phyloP scores from a whole-genome alignment of 2,888 invertebrate species.

The Protodeltote pygarga region DNA sequence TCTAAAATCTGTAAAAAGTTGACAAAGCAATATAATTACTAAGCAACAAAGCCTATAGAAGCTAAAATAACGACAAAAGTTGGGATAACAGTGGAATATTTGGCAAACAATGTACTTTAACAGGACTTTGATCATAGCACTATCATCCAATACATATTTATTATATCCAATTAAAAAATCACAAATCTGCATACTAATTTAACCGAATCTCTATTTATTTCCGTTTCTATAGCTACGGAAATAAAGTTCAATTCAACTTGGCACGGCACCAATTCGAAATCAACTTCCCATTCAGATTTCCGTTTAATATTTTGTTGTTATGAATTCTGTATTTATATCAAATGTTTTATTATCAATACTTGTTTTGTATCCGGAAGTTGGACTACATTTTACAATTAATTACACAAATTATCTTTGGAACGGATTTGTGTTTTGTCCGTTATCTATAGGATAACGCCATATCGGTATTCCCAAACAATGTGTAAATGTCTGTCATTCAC shows the following conservation, averaged over 20 bases:
- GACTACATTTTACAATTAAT: conserved; percentile 2
- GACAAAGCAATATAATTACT: no score
- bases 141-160: conserved; percentile 26
- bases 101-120: no score
- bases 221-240: background rate
- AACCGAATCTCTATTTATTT: conserved; percentile 8
- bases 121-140: background rate
- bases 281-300: conserved; percentile 22
- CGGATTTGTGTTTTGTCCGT: background rate
- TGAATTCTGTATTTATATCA: conserved; percentile 6
- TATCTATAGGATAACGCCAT: no score
- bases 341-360: conserved; percentile 8
- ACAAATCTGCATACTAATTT: conserved; percentile 11
- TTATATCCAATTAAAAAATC: conserved; percentile 17
- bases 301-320: conserved; percentile 7
- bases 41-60: no score
- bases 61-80: no score
- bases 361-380: conserved; percentile 6
- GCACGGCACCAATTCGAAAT: conserved; percentile 17
- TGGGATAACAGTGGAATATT: no score
- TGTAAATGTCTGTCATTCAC: no score
- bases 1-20: no score
- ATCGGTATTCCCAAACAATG: no score
- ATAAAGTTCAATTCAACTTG: conserved; percentile 16
- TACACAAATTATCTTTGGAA: background rate